Evolutionary conservation across 2,888 invertebrate genomes (phyloP).

Genomic region (Drosophila aldrichi): DNA sequence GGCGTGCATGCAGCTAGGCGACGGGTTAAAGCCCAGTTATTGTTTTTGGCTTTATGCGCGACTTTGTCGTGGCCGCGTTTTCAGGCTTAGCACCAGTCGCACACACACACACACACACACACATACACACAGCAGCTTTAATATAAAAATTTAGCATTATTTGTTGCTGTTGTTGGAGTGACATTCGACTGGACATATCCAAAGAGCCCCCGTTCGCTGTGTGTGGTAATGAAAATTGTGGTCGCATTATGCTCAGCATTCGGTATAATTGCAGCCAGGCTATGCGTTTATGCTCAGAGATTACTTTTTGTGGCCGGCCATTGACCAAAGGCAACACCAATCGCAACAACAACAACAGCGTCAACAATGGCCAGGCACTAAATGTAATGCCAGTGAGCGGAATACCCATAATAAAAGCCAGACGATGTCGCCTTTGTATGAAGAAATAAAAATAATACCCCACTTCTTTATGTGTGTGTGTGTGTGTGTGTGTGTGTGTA

Average conservation of each 20-base stretch:
- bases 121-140: constrained; percentile 14
- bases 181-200: constrained; percentile 53
- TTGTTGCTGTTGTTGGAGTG: constrained; percentile 24
- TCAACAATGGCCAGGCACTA: constrained; percentile 22
- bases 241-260: constrained; percentile 76
- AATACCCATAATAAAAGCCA: constrained; percentile 70
- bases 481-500: constrained; percentile 9
- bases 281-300: constrained; percentile 77
- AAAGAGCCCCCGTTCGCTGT: constrained; percentile 34
- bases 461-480: constrained; percentile 32
- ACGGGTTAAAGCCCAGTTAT: constrained; percentile 73
- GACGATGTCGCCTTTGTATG: constrained; percentile 71
- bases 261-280: constrained; percentile 73
- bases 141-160: constrained; percentile 62
- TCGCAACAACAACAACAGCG: constrained; percentile 17
- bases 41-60: constrained; percentile 66
- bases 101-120: constrained; percentile 13
- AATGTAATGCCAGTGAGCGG: constrained; percentile 44
- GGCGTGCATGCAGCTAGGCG: constrained; percentile 70
- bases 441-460: constrained; percentile 70
- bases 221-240: constrained; percentile 75
- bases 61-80: constrained; percentile 50
- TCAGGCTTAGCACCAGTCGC: constrained; percentile 59
- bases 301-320: constrained; percentile 73
- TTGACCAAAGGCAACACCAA: constrained; percentile 52